A percentile compares a stretch with the other conserved stretches of the same genome.
These are phyloP conservation scores for Lamprotornis superbus DNA, from an alignment of 2,113 vertebrate genomes.

Conservation along the genomic window DNA sequence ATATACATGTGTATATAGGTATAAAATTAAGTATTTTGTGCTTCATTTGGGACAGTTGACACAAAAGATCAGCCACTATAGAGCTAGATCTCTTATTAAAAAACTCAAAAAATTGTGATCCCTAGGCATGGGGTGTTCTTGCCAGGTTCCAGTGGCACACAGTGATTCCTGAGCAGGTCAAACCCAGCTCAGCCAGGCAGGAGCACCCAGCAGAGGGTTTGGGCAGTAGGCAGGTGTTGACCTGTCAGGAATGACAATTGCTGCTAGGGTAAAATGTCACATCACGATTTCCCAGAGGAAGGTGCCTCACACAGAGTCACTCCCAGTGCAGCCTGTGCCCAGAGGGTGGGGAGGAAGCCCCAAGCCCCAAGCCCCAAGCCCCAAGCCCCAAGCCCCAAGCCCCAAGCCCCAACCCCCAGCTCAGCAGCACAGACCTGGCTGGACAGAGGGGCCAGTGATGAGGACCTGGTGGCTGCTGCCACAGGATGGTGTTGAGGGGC, in stretches of 20 bases:
- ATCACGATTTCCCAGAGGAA: neutral
- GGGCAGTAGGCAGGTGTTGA: neutral
- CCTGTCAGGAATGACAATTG: neutral
- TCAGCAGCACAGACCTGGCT: neutral
- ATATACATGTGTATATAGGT: rapidly evolving
- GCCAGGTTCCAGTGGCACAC: neutral
- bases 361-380: too few relatives aligned
- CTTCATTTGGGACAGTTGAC: neutral
- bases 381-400: neutral
- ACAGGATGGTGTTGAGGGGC: neutral
- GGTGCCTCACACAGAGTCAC: neutral
- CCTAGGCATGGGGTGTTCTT: neutral
- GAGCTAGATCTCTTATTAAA: neutral
- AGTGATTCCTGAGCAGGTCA: neutral
- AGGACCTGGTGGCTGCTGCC: neutral
- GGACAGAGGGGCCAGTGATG: neutral
- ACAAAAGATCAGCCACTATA: neutral
- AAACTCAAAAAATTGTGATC: neutral
- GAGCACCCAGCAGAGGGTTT: neutral
- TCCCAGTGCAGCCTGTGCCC: neutral
- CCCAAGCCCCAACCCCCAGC: neutral
- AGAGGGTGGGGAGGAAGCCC: neutral
- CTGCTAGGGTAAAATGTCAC: neutral
- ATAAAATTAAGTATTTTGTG: neutral
- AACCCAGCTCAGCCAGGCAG: neutral